Percentiles rank a stretch among this genome's conserved stretches.
Evolutionary conservation across 2,113 vertebrate species (phyloP).

Genomic region (Callospermophilus lateralis): DNA sequence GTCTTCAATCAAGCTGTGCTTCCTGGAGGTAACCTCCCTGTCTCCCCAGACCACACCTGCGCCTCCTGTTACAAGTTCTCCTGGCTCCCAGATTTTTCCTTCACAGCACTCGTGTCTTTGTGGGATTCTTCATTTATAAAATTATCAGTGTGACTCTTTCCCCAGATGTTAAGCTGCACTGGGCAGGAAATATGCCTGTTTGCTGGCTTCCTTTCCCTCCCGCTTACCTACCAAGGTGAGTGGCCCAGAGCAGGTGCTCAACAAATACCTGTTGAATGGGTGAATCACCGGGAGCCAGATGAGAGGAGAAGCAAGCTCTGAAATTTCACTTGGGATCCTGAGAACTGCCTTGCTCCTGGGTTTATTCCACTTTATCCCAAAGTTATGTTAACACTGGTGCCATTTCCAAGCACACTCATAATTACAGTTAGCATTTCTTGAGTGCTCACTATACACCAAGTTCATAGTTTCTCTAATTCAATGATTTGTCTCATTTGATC

Average conservation of each 20-base stretch:
- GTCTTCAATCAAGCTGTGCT: background rate
- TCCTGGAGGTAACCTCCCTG: background rate
- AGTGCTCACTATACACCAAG: background rate
- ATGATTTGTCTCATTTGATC: background rate
- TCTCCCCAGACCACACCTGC: background rate
- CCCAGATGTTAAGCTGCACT: background rate
- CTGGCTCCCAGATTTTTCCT: background rate
- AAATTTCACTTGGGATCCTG: background rate
- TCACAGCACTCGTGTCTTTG: background rate
- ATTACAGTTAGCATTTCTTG: background rate
- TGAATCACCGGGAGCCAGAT: background rate
- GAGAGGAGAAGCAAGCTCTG: background rate
- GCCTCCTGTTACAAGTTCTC: background rate
- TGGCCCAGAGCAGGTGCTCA: background rate
- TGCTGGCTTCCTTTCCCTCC: accelerated
- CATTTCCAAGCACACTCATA: background rate
- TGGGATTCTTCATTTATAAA: background rate
- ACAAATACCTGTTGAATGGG: background rate
- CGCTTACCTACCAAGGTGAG: background rate
- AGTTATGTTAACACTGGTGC: background rate
- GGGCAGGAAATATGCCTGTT: background rate
- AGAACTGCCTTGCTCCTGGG: background rate
- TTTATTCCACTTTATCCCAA: background rate
- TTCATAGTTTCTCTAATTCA: background rate
- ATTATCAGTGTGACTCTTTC: background rate